Conservation (phyloP, 1,140 invertebrate genomes). For the Octopus sinensis region DNA sequence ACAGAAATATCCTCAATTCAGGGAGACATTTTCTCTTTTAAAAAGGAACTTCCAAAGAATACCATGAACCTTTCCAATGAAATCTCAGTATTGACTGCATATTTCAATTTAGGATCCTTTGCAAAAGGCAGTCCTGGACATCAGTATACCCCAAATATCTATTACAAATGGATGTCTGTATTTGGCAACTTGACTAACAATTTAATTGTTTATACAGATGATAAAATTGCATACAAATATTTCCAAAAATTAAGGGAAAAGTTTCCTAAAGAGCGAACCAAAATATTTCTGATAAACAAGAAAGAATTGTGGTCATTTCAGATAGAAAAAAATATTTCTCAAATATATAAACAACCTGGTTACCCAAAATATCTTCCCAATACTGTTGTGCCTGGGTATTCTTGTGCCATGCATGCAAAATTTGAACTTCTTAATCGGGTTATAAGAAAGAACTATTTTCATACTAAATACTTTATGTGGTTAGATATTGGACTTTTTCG, state of each 20-base stretch:
- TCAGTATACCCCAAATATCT: constrained; percentile 18
- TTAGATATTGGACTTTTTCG: constrained; percentile 45
- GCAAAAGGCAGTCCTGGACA: constrained; percentile 25
- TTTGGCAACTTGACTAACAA: constrained; percentile 29
- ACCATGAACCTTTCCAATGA: constrained; percentile 23
- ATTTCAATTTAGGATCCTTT: constrained; percentile 40
- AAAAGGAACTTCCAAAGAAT: not conserved
- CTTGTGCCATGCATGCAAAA: constrained; percentile 38
- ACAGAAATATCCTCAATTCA: no score
- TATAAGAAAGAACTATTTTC: constrained; percentile 29
- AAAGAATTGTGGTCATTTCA: constrained; percentile 34
- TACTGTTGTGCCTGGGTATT: constrained; percentile 35
- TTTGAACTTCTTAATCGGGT: constrained; percentile 40
- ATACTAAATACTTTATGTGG: constrained; percentile 45
- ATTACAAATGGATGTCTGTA: constrained; percentile 23
- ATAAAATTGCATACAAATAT: constrained; percentile 10
- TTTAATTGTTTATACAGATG: constrained; percentile 37
- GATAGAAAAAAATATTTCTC: constrained; percentile 25
- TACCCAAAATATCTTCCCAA: constrained; percentile 36
- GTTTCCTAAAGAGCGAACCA: constrained; percentile 15
- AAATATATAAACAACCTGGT: constrained; percentile 27
- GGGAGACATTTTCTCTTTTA: no score
- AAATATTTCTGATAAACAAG: constrained; percentile 25
- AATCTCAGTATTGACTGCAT: constrained; percentile 43
- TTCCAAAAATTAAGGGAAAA: constrained; percentile 24